Base-by-base conservation (phyloP, 2,797 vertebrate genomes). In the Fundulus diaphanus region DNA sequence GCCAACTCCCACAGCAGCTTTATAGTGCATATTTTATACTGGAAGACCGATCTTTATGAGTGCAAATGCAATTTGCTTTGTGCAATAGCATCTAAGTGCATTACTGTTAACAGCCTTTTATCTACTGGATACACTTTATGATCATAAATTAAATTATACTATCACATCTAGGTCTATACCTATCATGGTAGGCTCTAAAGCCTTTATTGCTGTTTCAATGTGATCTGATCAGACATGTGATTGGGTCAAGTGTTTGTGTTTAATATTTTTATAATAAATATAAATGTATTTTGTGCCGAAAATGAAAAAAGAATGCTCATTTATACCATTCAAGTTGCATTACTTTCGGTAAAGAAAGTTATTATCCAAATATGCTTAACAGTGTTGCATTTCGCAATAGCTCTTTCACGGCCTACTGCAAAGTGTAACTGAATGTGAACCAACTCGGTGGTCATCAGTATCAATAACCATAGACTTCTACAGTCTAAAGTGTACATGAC, bases 171-270 rank as follows among this genome's bases (percentile, higher is more conserved):
- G 9, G 24, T 7, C 22, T 69, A 31, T 24, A 16, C 3, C 61
- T 46, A 70, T 49, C 40, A 40, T 44, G 35, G 37, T 67, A 75
- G 9, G 3, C 70, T 22, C 49, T 37, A n/a, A 76, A 12, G 4
- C 16, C 9, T 31, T 48, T 76, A 24, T 65, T 66, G 54, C 12
- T 13, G 0, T 3, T n/a, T 3, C 3, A 7, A 42, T 57, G 24
- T 52, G 52, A 35, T 70, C n/a, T 48, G 49, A 18, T 77, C 33
- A 51, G n/a, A 7, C 22, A 71, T 80, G 61, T 78, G 67, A 44
- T 29, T 44, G n/a, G 44, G 1, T 46, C 31, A 24, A 5, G 13
- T 77, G 46, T 72, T 73, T 73, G 52, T 76, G 76, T 87, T 67
- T 72, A 51, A 56, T 70, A 72, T 2, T 11, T 44, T 76, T 74